A percentile compares a stretch with the other conserved stretches of the same genome.
Evolutionary conservation across 2,113 vertebrate genomes (phyloP).

Genomic region (Mormyrus iriodes): DNA sequence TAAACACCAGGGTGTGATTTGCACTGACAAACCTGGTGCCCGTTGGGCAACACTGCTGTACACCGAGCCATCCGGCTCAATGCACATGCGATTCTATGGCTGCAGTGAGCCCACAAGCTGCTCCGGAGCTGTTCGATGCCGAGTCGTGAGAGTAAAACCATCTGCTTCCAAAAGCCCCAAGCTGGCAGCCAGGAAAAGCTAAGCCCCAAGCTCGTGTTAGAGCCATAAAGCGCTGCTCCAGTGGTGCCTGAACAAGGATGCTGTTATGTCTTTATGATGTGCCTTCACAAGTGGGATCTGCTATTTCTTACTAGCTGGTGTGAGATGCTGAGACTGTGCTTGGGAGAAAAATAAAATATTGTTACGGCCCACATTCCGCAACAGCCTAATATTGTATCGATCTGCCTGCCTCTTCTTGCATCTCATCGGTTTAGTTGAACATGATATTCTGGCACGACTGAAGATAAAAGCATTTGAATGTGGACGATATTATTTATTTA

Average conservation of each 20-base stretch:
- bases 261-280: background rate
- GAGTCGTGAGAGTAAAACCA: background rate
- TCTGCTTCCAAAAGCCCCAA: background rate
- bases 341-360: background rate
- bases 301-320: background rate
- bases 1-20: background rate
- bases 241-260: background rate
- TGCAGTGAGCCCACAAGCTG: background rate
- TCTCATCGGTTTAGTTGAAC: background rate
- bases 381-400: background rate
- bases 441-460: background rate
- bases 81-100: background rate
- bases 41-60: background rate
- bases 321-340: background rate
- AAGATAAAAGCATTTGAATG: background rate
- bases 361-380: constrained; percentile 3
- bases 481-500: background rate
- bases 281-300: background rate
- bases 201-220: background rate
- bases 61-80: background rate
- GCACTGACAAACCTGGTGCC: background rate
- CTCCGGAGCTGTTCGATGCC: background rate
- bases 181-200: background rate
- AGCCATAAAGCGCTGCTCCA: background rate
- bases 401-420: background rate